Evolutionary conservation across 2,888 invertebrate species (phyloP).

Genomic region (Hemaris fuciformis): DNA sequence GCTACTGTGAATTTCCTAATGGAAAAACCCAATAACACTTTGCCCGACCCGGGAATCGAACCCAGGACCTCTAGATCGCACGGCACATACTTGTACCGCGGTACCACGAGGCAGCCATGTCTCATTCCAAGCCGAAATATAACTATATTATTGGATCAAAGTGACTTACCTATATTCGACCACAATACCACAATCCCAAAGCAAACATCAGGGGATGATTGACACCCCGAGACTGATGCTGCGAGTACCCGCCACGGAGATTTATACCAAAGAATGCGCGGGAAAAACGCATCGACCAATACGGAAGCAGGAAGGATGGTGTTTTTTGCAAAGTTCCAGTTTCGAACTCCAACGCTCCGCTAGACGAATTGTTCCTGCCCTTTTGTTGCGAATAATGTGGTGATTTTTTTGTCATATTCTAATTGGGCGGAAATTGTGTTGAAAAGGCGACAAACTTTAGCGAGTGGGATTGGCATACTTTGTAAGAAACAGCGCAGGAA

Average conservation of each 20-base stretch:
- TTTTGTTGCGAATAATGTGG: conserved; percentile 51
- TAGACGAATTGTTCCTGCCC: conserved; percentile 66
- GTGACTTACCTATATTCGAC: conserved; percentile 36
- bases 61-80: no score
- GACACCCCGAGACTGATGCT: conserved; percentile 54
- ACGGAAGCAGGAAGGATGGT: conserved; percentile 75
- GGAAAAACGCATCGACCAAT: conserved; percentile 57
- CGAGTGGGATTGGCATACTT: background rate
- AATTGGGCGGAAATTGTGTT: conserved; percentile 23
- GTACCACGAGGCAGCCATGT: background rate
- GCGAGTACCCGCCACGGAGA: conserved; percentile 30
- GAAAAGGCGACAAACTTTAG: background rate
- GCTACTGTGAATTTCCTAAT: no score
- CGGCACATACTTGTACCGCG: no score
- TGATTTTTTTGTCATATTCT: conserved; percentile 36
- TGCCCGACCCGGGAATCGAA: no score
- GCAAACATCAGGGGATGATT: conserved; percentile 45
- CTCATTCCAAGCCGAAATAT: background rate
- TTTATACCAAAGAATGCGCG: conserved; percentile 56
- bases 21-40: no score
- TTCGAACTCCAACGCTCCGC: conserved; percentile 66
- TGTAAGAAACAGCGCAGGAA: background rate
- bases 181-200: conserved; percentile 31
- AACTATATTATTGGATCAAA: background rate
- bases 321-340: conserved; percentile 56